Evolutionary conservation across 30 jellyfish, hydroid and myxozoan genomes (phyloP).

Genomic region (Sanderia malayensis): DNA sequence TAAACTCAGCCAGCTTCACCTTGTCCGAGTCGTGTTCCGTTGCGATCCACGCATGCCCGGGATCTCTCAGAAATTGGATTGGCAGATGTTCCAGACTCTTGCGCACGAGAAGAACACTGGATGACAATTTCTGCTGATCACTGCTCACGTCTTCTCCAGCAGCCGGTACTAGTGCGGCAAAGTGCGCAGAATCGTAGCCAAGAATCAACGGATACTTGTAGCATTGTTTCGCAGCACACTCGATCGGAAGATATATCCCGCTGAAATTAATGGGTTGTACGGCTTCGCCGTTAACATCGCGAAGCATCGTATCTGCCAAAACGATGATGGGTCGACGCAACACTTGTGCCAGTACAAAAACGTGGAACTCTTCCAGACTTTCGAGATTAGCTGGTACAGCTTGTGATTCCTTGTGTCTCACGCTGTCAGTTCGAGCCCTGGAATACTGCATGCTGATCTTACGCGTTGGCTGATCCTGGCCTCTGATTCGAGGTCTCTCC

Average conservation of each 20-base stretch:
- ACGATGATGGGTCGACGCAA: constrained; percentile 86
- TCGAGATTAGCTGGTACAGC: constrained; percentile 64
- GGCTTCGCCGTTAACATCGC: constrained; percentile 73
- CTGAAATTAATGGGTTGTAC: constrained; percentile 85
- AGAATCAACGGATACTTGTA: constrained; percentile 81
- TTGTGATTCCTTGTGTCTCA: constrained; percentile 11
- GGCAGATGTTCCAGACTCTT: constrained; percentile 41
- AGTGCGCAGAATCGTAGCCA: constrained; percentile 91
- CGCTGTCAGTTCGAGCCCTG: constrained; percentile 31
- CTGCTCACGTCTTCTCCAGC: constrained; percentile 71
- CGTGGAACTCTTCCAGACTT: constrained; percentile 88
- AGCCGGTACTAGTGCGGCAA: constrained; percentile 91
- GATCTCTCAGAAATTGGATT: constrained; percentile 65
- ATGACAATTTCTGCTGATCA: constrained; percentile 32
- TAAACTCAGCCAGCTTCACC: constrained; percentile 33
- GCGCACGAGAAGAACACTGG: constrained; percentile 62
- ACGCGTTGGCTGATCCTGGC: constrained; percentile 35
- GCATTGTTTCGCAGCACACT: constrained; percentile 50
- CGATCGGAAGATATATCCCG: constrained; percentile 84
- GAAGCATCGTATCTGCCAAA: constrained; percentile 75
- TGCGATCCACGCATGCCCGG: constrained; percentile 65
- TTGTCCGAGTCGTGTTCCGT: constrained; percentile 62
- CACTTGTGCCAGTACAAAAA: constrained; percentile 76
- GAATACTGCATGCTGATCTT: constrained; percentile 77
- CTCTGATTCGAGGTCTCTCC: constrained; percentile 65